phyloP scores from a whole-genome alignment of 2,888 invertebrate genomes.

The Caenorhabditis virilis region DNA sequence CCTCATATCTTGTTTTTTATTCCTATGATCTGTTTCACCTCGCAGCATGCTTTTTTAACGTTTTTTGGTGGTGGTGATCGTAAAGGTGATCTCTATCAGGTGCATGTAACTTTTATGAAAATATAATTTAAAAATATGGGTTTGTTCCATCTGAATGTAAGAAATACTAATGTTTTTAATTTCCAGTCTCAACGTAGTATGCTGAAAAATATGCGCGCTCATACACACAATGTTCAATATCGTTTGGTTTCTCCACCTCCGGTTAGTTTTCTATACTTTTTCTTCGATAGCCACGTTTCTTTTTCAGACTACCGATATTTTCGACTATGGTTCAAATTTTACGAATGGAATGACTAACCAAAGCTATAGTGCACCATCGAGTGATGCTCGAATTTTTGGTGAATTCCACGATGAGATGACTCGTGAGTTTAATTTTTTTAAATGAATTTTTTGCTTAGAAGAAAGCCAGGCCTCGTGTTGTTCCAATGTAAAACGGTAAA shows the following conservation, averaged over 20 bases:
- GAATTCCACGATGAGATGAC: slow-evolving; percentile 1
- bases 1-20: neutral
- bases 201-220: slow-evolving; percentile 83
- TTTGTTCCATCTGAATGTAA: no score
- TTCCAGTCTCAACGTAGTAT: slow-evolving; percentile 72
- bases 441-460: neutral
- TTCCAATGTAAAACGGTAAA: no score
- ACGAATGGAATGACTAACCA: no score
- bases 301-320: neutral
- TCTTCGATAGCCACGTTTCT: neutral
- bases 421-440: neutral
- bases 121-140: no score
- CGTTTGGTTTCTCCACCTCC: slow-evolving; percentile 76
- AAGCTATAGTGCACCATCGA: neutral
- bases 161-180: no score
- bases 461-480: no score
- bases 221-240: slow-evolving; percentile 88
- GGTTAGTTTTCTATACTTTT: slow-evolving; percentile 1
- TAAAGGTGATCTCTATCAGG: no score
- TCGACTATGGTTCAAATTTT: neutral
- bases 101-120: no score
- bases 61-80: no score
- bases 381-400: neutral
- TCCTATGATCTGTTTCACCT: no score
- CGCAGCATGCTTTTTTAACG: no score